These are phyloP conservation scores for Procavia capensis DNA, from an alignment of 2,113 vertebrate species.

Conservation along the genomic window DNA sequence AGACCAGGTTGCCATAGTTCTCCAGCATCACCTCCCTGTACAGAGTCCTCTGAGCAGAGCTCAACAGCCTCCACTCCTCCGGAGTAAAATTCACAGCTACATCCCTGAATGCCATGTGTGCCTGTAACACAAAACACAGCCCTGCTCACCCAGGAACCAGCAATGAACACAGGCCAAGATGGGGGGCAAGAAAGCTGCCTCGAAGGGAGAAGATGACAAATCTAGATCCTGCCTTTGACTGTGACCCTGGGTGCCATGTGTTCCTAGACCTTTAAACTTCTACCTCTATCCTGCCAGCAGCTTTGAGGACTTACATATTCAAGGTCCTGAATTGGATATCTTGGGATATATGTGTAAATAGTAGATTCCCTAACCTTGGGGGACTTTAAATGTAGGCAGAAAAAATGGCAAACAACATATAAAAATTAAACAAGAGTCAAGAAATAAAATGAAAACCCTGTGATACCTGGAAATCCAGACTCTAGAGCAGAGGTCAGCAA, in stretches of 20 bases:
- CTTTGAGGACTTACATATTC: background rate
- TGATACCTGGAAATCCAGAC: background rate
- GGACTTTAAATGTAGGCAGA: constrained; percentile 28
- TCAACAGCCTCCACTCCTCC: constrained; percentile 79
- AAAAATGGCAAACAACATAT: background rate
- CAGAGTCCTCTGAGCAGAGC: constrained; percentile 74
- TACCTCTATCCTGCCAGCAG: background rate
- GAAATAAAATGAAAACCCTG: background rate
- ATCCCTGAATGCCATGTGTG: constrained; percentile 80
- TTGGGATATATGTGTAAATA: background rate
- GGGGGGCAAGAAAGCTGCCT: background rate
- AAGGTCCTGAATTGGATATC: background rate
- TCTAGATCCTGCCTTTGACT: background rate
- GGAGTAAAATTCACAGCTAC: constrained; percentile 78
- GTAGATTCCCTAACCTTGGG: background rate
- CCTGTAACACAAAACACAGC: constrained; percentile 66
- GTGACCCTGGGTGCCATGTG: background rate
- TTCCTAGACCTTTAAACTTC: background rate
- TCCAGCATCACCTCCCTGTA: constrained; percentile 83
- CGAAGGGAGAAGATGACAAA: background rate
- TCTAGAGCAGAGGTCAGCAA: background rate
- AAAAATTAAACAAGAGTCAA: constrained; percentile 34
- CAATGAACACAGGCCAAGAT: background rate
- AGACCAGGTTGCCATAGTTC: constrained; percentile 77
- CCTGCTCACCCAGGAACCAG: background rate